phyloP scores from a whole-genome alignment of 2,888 invertebrate species.

The Mantis religiosa region DNA sequence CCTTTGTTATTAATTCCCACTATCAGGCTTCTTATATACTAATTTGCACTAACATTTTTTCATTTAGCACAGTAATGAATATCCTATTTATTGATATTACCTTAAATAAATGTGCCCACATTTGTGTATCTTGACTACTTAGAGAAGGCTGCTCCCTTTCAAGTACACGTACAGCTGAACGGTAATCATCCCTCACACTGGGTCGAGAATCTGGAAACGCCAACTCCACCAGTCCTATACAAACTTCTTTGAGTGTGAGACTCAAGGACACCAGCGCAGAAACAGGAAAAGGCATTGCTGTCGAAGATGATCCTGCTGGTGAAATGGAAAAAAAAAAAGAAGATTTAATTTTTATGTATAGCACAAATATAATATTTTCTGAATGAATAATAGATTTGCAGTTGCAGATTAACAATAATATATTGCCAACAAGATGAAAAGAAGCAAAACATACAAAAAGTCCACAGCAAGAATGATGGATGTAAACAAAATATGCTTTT shows the following conservation, averaged over 20 bases:
- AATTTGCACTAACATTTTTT: too few species aligned
- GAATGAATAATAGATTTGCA: too few species aligned
- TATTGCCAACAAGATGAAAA: too few species aligned
- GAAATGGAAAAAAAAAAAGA: background rate
- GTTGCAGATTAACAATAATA: too few species aligned
- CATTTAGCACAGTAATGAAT: background rate
- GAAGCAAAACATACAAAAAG: too few species aligned
- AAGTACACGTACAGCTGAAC: conserved; percentile 45
- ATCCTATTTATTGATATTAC: conserved; percentile 39
- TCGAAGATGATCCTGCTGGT: conserved; percentile 32
- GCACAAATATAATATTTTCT: too few species aligned
- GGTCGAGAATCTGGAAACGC: conserved; percentile 77
- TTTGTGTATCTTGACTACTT: conserved; percentile 52
- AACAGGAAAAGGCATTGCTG: conserved; percentile 65
- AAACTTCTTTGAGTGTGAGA: conserved; percentile 70
- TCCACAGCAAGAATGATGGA: too few species aligned
- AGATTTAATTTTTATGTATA: too few species aligned
- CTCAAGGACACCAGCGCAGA: conserved; percentile 68
- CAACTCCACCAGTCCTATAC: conserved; percentile 78
- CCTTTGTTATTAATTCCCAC: too few species aligned
- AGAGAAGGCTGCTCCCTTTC: conserved; percentile 32
- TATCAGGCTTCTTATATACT: too few species aligned
- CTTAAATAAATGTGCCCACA: conserved; percentile 78
- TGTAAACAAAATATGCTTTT: too few species aligned
- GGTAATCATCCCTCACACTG: conserved; percentile 60